Percentiles rank a stretch among this genome's conserved stretches.
Conservation (phyloP, 2,113 vertebrate genomes). For the Tilapia sparmanii region DNA sequence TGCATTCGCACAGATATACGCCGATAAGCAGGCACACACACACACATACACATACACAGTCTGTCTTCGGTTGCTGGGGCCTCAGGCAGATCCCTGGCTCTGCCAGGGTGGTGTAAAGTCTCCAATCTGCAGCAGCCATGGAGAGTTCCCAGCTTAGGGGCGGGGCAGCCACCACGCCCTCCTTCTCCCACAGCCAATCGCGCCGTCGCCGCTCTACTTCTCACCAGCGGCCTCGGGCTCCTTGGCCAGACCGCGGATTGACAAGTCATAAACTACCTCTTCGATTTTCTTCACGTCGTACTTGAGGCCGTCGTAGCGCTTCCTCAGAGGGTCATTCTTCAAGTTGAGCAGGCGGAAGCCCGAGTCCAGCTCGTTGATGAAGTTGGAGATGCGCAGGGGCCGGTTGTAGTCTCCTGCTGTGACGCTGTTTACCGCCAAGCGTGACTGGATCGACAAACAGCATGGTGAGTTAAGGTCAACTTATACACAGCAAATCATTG, state of each 20-base stretch:
- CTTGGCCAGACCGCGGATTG: slow-evolving; percentile 90
- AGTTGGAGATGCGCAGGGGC: slow-evolving; percentile 91
- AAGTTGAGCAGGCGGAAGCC: slow-evolving; percentile 97
- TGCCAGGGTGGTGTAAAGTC: slow-evolving; percentile 20
- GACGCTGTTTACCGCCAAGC: slow-evolving; percentile 96
- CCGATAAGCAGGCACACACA: background rate
- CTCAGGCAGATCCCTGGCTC: slow-evolving; percentile 19
- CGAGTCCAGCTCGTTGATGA: slow-evolving; percentile 96
- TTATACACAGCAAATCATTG: background rate
- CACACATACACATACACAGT: background rate
- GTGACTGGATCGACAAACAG: slow-evolving; percentile 68
- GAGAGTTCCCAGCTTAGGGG: slow-evolving; percentile 18
- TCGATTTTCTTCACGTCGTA: slow-evolving; percentile 99
- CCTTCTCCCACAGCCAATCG: slow-evolving; percentile 8
- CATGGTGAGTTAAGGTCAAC: background rate
- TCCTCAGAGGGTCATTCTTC: slow-evolving; percentile 95
- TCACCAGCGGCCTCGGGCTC: slow-evolving; percentile 68
- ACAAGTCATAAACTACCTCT: slow-evolving; percentile 96
- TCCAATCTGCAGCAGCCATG: slow-evolving; percentile 26
- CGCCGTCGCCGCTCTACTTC: slow-evolving; percentile 58
- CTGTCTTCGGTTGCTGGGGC: slow-evolving; percentile 37
- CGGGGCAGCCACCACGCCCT: background rate
- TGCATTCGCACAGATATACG: background rate
- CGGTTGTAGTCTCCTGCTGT: slow-evolving; percentile 91
- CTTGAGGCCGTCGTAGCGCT: slow-evolving; percentile 96